Evolutionary conservation across 2,888 invertebrate species (phyloP), one percentile per base, ranked within the genome.

Genomic region (Scaeva pyrastri): DNA sequence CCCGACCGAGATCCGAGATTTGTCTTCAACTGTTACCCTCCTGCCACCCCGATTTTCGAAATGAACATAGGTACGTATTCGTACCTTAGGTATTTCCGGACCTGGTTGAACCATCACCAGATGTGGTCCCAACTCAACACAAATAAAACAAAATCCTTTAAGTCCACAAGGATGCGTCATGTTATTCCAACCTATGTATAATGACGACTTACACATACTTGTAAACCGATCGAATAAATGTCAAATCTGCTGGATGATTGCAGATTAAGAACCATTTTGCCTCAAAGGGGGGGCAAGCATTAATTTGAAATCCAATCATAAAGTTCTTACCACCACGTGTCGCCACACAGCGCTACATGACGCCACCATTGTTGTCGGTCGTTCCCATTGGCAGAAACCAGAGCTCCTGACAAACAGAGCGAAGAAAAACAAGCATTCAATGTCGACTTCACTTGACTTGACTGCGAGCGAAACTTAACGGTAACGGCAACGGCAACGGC

Each of bases 281-380:
- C 1, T 5, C 12, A 6, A 21, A 52, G 19, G 39, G 10, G 43
- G 14, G 23, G 43, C 31, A 48, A 3, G n/a, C 19, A 19, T 64
- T 74, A 79, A 84, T 78, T 68, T 60, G 73, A 78, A 83, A 70
- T 56, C 21, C 73, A 50, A 68, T 50, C 74, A 68, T 64, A 78
- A 78, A 78, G 41, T 26, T 60, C 68, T 83, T 83, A 52, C 60
- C 66, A 78, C 62, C 79, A 64, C 68, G 48, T 79, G 70, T 64
- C 74, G 50, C 64, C 60, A 39, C 10, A 43, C 23, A 8, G 26
- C 70, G 45, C 74, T 41, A 26, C 39, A 52, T 60, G 31, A 41
- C 19, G 50, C 39, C 70, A 4, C 31, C 31, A 16, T 14, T 12
- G 6, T 23, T 6, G 23, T 23, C 3, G 14, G 23, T 16, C 21